Evolutionary conservation across 2,888 invertebrate species (phyloP), one percentile per base, ranked within the genome.

Genomic region (Sericinus montela): DNA sequence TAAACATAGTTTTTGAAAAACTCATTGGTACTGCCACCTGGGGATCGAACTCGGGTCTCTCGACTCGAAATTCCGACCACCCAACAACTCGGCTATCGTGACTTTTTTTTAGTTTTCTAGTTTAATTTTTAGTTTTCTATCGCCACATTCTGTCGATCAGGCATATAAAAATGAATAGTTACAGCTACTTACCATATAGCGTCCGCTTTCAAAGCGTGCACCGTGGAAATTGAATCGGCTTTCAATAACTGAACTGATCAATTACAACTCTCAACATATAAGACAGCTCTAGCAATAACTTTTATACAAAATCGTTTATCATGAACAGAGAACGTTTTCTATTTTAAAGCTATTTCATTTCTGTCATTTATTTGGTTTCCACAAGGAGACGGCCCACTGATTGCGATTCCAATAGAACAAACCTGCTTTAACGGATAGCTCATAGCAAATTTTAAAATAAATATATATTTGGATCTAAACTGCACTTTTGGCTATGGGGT

Each of bases 191-290:
- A 80, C 81, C 55, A 29, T 28, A 28, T 2, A 0, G 59, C 70
- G 3, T 9, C 55, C 45, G 15, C 25, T 40, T 58, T 68, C 60
- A 61, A 72, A 72, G 72, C 75, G 74, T 74, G 63, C 63, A 67
- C 64, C 63, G 75, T 70, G 69, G 71, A 81, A 80, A 83, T 80
- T 75, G 79, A 67, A 75, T 65, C 75, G 69, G 76, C 71, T 74
- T 80, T 80, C 81, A 78, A 84, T 84, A 85, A 80, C 81, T 79
- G 77, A 71, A 65, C 78, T 74, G 78, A 83, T 86, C 82, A 83
- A 85, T 84, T 84, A 80, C 69, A 73, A 61, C 68, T 58, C 50
- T 48, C 44, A 28, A 30, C 37, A 23, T 39, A 32, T 15, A 39
- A 37, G 48, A 43, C 43, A 34, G 42, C 19, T 39, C 23, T 8